Percentiles rank a stretch among this genome's conserved stretches.
phyloP scores from a whole-genome alignment of 2,888 invertebrate genomes.

The Ephialtes manifestator region DNA sequence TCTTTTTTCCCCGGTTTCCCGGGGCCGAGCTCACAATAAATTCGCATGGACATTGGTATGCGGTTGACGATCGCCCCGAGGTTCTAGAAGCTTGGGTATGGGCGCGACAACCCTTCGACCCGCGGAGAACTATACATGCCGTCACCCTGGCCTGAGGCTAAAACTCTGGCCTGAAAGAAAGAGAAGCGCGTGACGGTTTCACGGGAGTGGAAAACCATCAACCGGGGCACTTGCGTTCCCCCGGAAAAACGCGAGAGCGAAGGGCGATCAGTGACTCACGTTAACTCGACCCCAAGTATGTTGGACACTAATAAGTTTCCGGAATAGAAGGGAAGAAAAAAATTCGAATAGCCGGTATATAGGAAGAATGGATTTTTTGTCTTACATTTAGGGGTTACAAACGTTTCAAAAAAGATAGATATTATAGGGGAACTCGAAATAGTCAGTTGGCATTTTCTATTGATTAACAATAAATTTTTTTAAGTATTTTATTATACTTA shows the following conservation, averaged over 20 bases:
- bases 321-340: conserved; percentile 8
- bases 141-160: conserved; percentile 52
- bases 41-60: conserved; percentile 73
- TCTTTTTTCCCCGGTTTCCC: conserved; percentile 39
- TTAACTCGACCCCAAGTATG: conserved; percentile 40
- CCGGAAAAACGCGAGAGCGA: conserved; percentile 22
- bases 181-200: conserved; percentile 59
- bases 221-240: neutral
- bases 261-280: conserved; percentile 50
- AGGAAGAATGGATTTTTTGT: neutral
- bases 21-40: conserved; percentile 68
- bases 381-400: neutral
- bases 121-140: conserved; percentile 46
- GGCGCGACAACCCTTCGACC: conserved; percentile 60
- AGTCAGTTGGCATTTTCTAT: neutral
- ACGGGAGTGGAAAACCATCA: conserved; percentile 47
- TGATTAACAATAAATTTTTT: neutral
- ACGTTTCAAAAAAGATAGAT: neutral
- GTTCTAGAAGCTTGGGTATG: conserved; percentile 54
- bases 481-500: too few species aligned
- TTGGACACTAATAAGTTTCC: conserved; percentile 52
- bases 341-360: neutral
- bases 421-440: neutral
- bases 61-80: conserved; percentile 71
- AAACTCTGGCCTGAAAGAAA: conserved; percentile 39